These are phyloP conservation scores for Agapornis canus DNA, from an alignment of 2,797 vertebrate species.

Conservation along the genomic window DNA sequence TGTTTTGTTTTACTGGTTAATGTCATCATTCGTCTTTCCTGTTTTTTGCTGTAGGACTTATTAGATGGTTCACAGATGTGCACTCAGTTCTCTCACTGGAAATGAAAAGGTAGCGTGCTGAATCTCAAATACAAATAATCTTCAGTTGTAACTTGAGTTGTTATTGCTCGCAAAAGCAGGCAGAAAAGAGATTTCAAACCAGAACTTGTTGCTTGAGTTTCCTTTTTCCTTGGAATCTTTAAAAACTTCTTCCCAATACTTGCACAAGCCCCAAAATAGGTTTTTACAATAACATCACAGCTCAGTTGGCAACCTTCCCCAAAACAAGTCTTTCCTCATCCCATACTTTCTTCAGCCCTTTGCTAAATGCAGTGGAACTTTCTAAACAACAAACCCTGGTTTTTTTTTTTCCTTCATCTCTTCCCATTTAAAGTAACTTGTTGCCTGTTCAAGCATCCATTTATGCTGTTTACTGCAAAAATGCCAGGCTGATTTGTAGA, in stretches of 20 bases:
- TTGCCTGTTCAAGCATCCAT: neutral
- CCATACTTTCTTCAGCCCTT: neutral
- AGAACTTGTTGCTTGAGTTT: constrained; percentile 6
- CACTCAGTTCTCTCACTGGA: neutral
- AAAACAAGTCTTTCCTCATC: constrained; percentile 23
- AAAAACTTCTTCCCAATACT: constrained; percentile 4
- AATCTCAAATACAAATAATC: neutral
- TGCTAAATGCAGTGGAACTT: constrained; percentile 1
- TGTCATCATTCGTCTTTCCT: constrained; percentile 43
- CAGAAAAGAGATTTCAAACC: neutral
- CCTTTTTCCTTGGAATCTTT: constrained; percentile 16
- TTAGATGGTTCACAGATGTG: constrained; percentile 60
- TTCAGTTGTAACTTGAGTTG: neutral
- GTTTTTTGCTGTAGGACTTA: constrained; percentile 41
- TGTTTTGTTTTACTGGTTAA: constrained; percentile 36
- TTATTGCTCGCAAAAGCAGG: neutral
- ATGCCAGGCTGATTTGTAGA: neutral
- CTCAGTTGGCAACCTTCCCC: constrained; percentile 3
- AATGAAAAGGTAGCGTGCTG: constrained; percentile 25
- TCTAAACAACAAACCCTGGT: neutral
- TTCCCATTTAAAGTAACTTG: neutral
- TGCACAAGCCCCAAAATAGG: neutral
- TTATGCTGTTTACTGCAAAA: neutral
- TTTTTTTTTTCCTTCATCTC: neutral
- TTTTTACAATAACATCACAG: constrained; percentile 20